Base-by-base conservation (phyloP, 1,140 invertebrate species). In the Brachionus rotundiformis region DNA sequence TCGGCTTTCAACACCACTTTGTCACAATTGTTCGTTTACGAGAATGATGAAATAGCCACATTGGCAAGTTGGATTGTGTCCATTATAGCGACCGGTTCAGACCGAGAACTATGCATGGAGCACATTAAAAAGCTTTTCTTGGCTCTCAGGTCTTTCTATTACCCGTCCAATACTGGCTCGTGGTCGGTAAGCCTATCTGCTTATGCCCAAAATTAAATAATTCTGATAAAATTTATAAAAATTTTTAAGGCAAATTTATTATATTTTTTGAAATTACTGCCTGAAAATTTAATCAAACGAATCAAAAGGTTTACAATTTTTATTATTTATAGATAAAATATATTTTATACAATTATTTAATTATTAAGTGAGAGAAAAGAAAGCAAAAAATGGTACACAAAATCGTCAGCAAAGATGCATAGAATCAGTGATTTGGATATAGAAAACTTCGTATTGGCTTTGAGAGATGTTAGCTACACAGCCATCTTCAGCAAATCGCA, bases 71-170 rank as follows among this genome's bases (percentile, higher is more conserved):
- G 92, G 92, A 93, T 94, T 81, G 90, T 92, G 1, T 90, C 91
- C 83, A 90, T 90, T 82, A 88, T 90, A 41, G 84, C 82, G 29
- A 88, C 90, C 82, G 85, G 87, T 33, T 90, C 89, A 29, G 88
- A 84, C 47, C 44, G 76, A 29, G 47, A 79, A 29, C 7, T 79
- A 13, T 90, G 92, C 6, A 91, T 94, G 85, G 90, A 90, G 44
- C 91, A 95, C 86, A 88, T 96, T 27, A 91, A 92, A 73, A 92
- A 92, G 82, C 92, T 97, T 85, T 91, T 96, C 83, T 92, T 92
- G 83, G 91, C 93, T 0, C 87, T 95, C 1, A 93, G 95, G 86
- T 94, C 93, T 7, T 97, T 94, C 88, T 92, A 93, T 84, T 93
- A 97, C 89, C 93, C 94, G 71, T 94, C 94, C 0, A 97, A 97